Evolutionary conservation across 1,140 invertebrate genomes (phyloP).

Genomic region (Cydia fagiglandana): DNA sequence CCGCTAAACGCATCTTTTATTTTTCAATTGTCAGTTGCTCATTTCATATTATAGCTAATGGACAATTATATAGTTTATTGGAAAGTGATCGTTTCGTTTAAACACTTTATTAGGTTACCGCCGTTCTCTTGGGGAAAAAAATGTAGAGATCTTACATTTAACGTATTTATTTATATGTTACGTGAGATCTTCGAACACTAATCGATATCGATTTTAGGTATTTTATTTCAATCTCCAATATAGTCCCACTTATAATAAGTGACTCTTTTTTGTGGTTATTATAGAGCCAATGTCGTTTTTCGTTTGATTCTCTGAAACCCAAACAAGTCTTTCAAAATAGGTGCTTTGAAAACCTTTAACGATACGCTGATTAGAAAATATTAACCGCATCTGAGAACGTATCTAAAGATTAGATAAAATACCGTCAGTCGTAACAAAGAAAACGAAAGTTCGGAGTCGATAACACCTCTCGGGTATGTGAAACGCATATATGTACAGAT

Average conservation of each 20-base stretch:
- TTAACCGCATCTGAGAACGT: neutral
- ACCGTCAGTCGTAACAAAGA: neutral
- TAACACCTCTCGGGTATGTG: neutral
- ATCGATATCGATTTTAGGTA: too few relatives aligned
- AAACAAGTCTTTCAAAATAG: neutral
- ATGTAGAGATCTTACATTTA: neutral
- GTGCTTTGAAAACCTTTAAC: neutral
- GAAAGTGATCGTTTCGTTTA: too few relatives aligned
- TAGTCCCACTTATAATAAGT: too few relatives aligned
- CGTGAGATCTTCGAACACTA: too few relatives aligned
- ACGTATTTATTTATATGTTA: too few relatives aligned
- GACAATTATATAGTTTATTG: neutral
- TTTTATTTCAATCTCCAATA: too few relatives aligned
- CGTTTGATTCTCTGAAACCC: neutral
- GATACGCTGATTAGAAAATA: neutral
- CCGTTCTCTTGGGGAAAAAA: neutral
- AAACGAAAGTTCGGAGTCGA: neutral
- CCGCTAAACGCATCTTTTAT: neutral
- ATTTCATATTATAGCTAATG: neutral
- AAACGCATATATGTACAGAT: constrained; percentile 10
- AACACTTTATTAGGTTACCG: too few relatives aligned
- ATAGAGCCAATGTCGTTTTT: neutral
- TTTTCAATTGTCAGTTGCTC: neutral
- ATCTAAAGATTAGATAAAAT: constrained; percentile 7
- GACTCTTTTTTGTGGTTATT: neutral